Evolutionary conservation across 2,113 vertebrate genomes (phyloP), one percentile per base, ranked within the genome.

Genomic region (Patagioenas fasciata): DNA sequence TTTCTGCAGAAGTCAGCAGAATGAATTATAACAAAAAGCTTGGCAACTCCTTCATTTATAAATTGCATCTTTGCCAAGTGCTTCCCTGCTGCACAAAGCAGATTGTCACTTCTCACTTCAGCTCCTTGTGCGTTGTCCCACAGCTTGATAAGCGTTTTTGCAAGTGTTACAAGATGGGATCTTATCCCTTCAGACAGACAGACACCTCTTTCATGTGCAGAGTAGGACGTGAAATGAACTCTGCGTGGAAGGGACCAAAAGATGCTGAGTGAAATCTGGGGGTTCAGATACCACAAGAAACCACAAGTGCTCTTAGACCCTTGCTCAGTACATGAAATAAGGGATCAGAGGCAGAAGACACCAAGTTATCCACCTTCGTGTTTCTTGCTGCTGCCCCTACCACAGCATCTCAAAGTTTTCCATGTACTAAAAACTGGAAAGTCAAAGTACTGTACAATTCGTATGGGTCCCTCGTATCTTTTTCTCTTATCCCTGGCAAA

Each of bases 71-170:
- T 86, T 87, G 70, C 81, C 92, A 95, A 95, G 65, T 72, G 73
- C 91, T 86, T 92, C 77, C 89, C 91, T 91, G 91, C 87, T 94
- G 93, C 81, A 85, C 7, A 31, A 89, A 93, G 78, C 95, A 97
- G 95, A 93, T 89, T 94, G 93, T 50, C 11, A 1, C 87, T 96
- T 94, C 90, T 94, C 92, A 94, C 88, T 97, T 93, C 73, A 91
- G 78, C 4, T 93, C 92, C 81, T 23, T 9, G 38, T 47, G 67
- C 72, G 80, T 50, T 86, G 86, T 88, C 85, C 74, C 78, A 44
- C 88, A 93, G 78, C 74, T 89, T 74, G 79, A 89, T 51, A 67
- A 94, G 72, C 21, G 5, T 67, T 95, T 95, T 38, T 86, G 47
- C 84, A 81, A 81, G 69, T 7, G 17, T 29, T 89, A 47, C 87